These are phyloP conservation scores for Trachemys scripta DNA, from an alignment of 2,113 vertebrate species.

Conservation along the genomic window DNA sequence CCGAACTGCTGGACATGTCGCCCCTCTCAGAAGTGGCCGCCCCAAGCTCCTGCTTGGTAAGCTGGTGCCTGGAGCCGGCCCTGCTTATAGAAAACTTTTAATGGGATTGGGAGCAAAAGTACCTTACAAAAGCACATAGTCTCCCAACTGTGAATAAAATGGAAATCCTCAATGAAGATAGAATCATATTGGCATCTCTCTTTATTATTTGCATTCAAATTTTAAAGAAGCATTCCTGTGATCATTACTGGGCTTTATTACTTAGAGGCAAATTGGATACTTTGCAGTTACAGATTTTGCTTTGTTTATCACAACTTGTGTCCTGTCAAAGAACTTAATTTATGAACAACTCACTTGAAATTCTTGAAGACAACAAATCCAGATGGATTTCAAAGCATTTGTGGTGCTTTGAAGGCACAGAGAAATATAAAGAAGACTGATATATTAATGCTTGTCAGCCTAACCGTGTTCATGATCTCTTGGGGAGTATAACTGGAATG, in stretches of 20 bases:
- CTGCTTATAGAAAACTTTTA: neutral
- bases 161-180: neutral
- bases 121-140: neutral
- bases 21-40: too few relatives aligned
- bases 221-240: neutral
- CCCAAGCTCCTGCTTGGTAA: too few relatives aligned
- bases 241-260: neutral
- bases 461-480: neutral
- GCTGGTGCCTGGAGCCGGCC: too few relatives aligned
- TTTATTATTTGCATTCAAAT: neutral
- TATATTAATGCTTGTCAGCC: neutral
- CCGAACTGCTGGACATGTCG: too few relatives aligned
- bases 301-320: neutral
- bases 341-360: neutral
- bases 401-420: neutral
- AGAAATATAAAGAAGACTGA: neutral
- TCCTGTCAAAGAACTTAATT: neutral
- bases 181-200: fast-evolving
- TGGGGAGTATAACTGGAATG: neutral
- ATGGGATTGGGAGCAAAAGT: neutral
- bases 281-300: neutral
- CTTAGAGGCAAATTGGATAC: neutral
- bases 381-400: neutral
- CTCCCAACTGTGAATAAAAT: neutral
- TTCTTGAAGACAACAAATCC: neutral